Conservation (phyloP, 2,888 invertebrate species). For the Nomada ferruginata region DNA sequence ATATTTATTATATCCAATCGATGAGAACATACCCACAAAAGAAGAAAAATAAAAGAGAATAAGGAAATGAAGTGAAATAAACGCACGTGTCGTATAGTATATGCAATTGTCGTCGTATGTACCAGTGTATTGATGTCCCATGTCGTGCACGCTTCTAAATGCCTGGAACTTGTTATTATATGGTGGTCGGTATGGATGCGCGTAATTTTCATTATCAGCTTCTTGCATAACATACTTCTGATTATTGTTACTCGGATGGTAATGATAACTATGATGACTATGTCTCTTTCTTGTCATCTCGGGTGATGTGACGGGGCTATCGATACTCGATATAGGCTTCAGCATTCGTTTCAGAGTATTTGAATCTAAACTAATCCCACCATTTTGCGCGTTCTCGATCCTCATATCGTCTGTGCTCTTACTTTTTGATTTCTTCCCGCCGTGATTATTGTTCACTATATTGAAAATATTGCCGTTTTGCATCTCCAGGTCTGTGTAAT, state of each 20-base stretch:
- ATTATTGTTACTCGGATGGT: conserved; percentile 82
- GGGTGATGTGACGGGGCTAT: conserved; percentile 95
- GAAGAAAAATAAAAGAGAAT: not conserved
- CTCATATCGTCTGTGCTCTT: conserved; percentile 96
- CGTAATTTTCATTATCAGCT: conserved; percentile 83
- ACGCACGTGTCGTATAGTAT: not conserved
- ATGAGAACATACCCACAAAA: not conserved
- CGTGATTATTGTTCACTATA: conserved; percentile 83
- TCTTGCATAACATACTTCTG: conserved; percentile 85
- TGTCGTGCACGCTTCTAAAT: conserved; percentile 89
- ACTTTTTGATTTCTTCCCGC: conserved; percentile 90
- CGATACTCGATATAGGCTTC: conserved; percentile 96
- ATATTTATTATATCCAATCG: too few relatives aligned
- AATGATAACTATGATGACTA: conserved; percentile 86
- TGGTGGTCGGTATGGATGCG: conserved; percentile 78
- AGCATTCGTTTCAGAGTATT: conserved; percentile 96
- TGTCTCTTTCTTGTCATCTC: conserved; percentile 94
- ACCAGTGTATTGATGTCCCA: conserved; percentile 86
- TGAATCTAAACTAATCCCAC: conserved; percentile 88
- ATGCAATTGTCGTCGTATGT: conserved; percentile 48
- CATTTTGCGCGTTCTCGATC: conserved; percentile 82
- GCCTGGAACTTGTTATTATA: conserved; percentile 82
- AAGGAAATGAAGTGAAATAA: not conserved
- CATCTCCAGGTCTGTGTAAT: conserved; percentile 85
- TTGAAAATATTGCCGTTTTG: conserved; percentile 82